Conservation (phyloP, 2,888 invertebrate genomes). For the Mayetiola destructor region DNA sequence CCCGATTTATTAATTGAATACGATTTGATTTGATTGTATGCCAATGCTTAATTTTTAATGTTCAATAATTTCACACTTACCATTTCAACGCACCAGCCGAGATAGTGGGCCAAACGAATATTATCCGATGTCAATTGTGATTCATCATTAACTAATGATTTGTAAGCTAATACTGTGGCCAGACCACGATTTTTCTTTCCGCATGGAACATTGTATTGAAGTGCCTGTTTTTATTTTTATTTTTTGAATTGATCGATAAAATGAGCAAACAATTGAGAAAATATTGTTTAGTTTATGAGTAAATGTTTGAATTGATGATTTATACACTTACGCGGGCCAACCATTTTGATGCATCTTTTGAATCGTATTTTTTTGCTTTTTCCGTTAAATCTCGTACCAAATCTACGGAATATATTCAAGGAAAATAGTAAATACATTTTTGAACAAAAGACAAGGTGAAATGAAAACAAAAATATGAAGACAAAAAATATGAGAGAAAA, state of each 20-base stretch:
- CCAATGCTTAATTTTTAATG: too few species aligned
- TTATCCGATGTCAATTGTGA: conserved; percentile 59
- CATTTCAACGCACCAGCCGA: conserved; percentile 94
- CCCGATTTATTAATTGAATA: too few species aligned
- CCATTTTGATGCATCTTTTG: conserved; percentile 68
- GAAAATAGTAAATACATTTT: not conserved
- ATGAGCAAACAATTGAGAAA: too few species aligned
- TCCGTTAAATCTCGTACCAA: conserved; percentile 71
- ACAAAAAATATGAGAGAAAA: not conserved
- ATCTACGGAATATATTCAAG: conserved; percentile 36
- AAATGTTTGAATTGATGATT: too few species aligned
- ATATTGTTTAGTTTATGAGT: too few species aligned
- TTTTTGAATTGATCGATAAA: not conserved
- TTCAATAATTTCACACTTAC: conserved; percentile 41
- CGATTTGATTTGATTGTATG: too few species aligned
- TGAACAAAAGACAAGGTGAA: not conserved
- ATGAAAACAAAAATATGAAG: not conserved
- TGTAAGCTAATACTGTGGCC: conserved; percentile 58
- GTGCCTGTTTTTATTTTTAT: conserved; percentile 39
- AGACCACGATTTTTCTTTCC: conserved; percentile 78
- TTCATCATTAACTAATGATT: conserved; percentile 47
- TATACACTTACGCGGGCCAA: conserved; percentile 51
- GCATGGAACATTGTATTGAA: conserved; percentile 83
- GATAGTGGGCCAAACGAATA: conserved; percentile 59
- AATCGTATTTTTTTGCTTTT: conserved; percentile 56